A percentile compares a stretch with the other conserved stretches of the same genome.
Evolutionary conservation across 2,113 vertebrate genomes (phyloP).

Genomic region (Dolichotis patagonum): DNA sequence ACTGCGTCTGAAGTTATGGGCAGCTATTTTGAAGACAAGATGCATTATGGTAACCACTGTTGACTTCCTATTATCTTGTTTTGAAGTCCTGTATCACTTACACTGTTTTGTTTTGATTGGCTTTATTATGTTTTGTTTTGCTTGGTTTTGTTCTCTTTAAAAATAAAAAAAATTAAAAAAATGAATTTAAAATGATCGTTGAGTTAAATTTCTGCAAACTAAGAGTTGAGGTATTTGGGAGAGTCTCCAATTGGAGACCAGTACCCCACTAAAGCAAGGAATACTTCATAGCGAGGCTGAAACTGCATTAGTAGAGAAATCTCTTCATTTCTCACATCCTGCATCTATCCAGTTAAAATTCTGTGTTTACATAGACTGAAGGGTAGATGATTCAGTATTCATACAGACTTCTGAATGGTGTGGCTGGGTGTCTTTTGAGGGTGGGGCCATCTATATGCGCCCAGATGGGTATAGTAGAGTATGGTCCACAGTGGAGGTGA

Average conservation of each 20-base stretch:
- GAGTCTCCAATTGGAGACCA: neutral
- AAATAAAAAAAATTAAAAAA: too few species aligned
- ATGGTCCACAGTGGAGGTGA: neutral
- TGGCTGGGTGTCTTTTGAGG: neutral
- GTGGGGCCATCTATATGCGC: neutral
- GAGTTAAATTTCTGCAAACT: neutral
- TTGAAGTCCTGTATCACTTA: too few species aligned
- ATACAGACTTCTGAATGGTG: neutral
- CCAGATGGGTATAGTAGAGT: too few species aligned
- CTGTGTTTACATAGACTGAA: neutral
- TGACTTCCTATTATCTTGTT: too few species aligned
- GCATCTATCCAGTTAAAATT: neutral
- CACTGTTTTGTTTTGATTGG: too few species aligned
- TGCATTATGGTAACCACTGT: too few species aligned
- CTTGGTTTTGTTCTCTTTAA: too few species aligned
- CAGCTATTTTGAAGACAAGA: too few species aligned
- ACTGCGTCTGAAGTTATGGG: too few species aligned
- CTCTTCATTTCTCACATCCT: neutral
- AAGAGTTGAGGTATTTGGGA: neutral
- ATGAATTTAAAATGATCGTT: neutral
- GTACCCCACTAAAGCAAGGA: too few species aligned
- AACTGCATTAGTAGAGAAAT: neutral
- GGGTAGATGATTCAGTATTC: neutral
- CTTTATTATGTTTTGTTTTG: too few species aligned
- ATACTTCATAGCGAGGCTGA: neutral